These are phyloP conservation scores for Kryptopterus vitreolus DNA, from an alignment of 2,797 vertebrate genomes.

Conservation along the genomic window DNA sequence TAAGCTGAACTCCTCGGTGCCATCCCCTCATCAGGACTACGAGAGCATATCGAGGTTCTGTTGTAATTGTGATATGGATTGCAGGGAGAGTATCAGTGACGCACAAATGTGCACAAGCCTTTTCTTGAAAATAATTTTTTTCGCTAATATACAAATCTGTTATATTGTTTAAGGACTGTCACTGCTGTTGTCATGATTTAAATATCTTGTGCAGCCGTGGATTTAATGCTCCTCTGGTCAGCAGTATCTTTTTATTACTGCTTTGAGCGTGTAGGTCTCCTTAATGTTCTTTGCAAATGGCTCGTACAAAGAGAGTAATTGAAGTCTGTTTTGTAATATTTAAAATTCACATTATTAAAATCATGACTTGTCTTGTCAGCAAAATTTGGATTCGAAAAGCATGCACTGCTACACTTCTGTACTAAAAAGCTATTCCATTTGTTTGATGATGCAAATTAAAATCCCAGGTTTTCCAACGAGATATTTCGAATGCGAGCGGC, in stretches of 20 bases:
- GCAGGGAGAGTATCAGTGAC: background rate
- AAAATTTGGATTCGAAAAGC: background rate
- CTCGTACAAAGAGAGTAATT: background rate
- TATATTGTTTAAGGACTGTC: background rate
- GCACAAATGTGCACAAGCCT: background rate
- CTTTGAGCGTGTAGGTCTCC: background rate
- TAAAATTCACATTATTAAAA: background rate
- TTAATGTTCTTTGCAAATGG: background rate
- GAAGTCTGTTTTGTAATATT: background rate
- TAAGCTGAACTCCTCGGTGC: conserved; percentile 42
- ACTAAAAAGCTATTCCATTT: background rate
- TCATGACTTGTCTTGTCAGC: background rate
- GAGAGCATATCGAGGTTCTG: background rate
- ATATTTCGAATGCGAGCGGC: background rate
- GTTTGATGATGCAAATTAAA: background rate
- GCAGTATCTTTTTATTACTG: background rate
- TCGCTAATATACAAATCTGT: no score
- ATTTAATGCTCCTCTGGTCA: background rate
- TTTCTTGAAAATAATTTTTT: background rate
- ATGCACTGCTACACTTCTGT: background rate
- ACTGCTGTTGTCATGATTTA: background rate
- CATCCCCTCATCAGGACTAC: background rate
- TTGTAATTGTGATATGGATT: background rate
- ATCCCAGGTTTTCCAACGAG: background rate
- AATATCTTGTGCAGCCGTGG: background rate